phyloP scores from a whole-genome alignment of 2,797 vertebrate genomes.

The Gymnothorax reevesii region DNA sequence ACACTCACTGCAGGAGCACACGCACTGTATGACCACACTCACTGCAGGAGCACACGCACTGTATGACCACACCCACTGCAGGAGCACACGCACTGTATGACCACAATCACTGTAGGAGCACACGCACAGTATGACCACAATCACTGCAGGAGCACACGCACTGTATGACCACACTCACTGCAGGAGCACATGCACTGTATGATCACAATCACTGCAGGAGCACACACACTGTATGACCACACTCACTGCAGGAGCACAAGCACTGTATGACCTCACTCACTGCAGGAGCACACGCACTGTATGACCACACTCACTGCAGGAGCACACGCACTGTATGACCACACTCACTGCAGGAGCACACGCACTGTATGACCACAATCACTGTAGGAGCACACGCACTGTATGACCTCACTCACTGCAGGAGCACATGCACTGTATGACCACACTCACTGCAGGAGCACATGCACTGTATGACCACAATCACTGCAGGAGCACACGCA shows the following conservation, averaged over 20 bases:
- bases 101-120: neutral
- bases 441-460: neutral
- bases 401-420: neutral
- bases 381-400: neutral
- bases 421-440: neutral
- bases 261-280: no score
- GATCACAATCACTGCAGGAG: neutral
- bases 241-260: neutral
- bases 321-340: neutral
- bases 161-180: neutral
- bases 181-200: neutral
- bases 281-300: neutral
- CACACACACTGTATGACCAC: no score
- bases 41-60: neutral
- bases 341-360: neutral
- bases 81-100: neutral
- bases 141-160: neutral
- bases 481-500: neutral
- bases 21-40: neutral
- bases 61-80: neutral
- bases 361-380: neutral
- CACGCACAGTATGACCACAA: neutral
- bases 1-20: neutral
- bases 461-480: neutral
- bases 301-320: neutral